Evolutionary conservation across 2,797 vertebrate species (phyloP).

Genomic region (Podarcis lilfordi): DNA sequence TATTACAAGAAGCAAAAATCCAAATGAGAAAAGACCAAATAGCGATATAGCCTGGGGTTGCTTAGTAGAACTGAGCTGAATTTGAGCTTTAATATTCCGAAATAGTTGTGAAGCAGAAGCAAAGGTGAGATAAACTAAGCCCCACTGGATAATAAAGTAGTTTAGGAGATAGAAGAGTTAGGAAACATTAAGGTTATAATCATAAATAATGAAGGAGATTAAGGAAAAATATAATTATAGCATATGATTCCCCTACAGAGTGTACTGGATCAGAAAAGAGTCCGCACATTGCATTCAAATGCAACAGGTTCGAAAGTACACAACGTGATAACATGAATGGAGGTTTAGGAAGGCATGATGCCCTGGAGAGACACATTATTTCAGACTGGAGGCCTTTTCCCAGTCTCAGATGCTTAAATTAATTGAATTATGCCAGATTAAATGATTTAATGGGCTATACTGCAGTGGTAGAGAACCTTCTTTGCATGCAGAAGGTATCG

Average conservation of each 20-base stretch:
- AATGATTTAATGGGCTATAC: background rate
- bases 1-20: background rate
- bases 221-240: background rate
- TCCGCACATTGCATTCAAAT: background rate
- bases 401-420: background rate
- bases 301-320: background rate
- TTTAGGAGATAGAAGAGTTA: background rate
- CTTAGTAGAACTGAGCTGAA: background rate
- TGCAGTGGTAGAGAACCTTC: no score
- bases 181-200: background rate
- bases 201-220: background rate
- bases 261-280: background rate
- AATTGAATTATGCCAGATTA: background rate
- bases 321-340: background rate
- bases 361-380: background rate
- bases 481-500: no score
- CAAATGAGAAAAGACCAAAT: background rate
- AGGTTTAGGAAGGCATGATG: background rate
- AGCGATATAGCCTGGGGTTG: background rate
- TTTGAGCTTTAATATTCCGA: background rate
- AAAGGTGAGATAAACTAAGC: background rate
- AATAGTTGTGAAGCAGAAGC: constrained; percentile 18
- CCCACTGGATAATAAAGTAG: background rate
- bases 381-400: background rate
- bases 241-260: background rate